phyloP scores from a whole-genome alignment of 2,113 vertebrate genomes.

The Ceyx margarethae region DNA sequence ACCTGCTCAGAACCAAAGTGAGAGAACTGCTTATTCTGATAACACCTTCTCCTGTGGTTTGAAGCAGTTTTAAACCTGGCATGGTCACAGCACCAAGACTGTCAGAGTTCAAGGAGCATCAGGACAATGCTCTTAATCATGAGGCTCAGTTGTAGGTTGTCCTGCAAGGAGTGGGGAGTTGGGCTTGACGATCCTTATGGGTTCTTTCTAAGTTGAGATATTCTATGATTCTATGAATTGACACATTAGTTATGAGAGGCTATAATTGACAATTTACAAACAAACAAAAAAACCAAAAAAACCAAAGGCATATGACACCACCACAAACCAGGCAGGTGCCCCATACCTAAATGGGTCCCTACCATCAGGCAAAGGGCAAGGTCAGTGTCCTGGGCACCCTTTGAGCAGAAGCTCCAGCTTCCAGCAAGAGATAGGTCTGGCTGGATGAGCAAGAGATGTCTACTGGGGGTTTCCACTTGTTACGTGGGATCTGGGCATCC shows the following conservation, averaged over 20 bases:
- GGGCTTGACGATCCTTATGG: background rate
- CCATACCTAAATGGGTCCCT: no score
- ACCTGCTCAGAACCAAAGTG: background rate
- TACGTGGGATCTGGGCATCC: background rate
- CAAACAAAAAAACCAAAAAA: background rate
- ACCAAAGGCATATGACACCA: background rate
- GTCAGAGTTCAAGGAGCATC: background rate
- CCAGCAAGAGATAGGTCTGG: background rate
- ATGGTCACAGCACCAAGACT: accelerated
- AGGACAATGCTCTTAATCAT: background rate
- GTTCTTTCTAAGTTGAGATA: background rate
- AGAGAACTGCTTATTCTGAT: background rate
- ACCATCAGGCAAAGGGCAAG: background rate
- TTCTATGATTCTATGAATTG: accelerated
- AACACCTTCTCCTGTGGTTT: background rate
- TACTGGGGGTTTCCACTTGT: background rate
- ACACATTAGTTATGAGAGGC: background rate
- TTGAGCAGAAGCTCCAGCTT: background rate
- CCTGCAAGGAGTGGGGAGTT: background rate
- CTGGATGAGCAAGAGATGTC: background rate
- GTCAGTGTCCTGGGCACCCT: background rate
- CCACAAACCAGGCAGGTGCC: background rate
- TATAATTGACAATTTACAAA: background rate
- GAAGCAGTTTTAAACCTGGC: background rate
- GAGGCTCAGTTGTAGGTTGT: background rate